Evolutionary conservation across 35 echinoderm and acorn worm species (phyloP).

Genomic region (Anneissia japonica): DNA sequence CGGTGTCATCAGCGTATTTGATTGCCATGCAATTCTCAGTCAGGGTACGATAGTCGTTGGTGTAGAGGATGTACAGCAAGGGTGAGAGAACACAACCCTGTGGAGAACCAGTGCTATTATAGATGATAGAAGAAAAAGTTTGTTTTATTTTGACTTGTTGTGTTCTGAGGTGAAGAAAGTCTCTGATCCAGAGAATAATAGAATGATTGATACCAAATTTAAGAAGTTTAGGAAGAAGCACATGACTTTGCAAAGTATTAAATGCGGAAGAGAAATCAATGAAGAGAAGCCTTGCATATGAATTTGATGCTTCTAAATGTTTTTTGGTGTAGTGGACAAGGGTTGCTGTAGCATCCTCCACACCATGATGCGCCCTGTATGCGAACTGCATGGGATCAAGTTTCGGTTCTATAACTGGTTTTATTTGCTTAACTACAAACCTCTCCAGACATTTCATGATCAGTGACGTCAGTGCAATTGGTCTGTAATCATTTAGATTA

Average conservation of each 20-base stretch:
- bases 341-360: constrained; percentile 7
- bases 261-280: too few species aligned
- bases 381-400: constrained; percentile 25
- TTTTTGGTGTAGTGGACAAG: neutral
- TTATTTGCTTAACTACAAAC: neutral
- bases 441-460: constrained; percentile 15
- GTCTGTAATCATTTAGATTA: neutral
- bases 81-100: constrained; percentile 1
- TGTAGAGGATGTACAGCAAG: constrained; percentile 6
- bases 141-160: neutral
- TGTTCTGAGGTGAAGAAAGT: neutral
- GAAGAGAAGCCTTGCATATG: too few species aligned
- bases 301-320: neutral
- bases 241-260: too few species aligned
- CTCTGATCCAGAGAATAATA: too few species aligned
- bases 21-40: neutral
- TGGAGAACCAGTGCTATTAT: too few species aligned
- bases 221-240: too few species aligned
- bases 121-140: too few species aligned
- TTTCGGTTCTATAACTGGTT: neutral
- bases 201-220: too few species aligned
- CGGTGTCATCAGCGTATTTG: neutral
- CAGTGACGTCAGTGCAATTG: neutral
- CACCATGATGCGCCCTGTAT: constrained; percentile 12
- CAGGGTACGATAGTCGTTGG: neutral